phyloP scores from a whole-genome alignment of 2,888 invertebrate genomes.

The Noctua janthe region DNA sequence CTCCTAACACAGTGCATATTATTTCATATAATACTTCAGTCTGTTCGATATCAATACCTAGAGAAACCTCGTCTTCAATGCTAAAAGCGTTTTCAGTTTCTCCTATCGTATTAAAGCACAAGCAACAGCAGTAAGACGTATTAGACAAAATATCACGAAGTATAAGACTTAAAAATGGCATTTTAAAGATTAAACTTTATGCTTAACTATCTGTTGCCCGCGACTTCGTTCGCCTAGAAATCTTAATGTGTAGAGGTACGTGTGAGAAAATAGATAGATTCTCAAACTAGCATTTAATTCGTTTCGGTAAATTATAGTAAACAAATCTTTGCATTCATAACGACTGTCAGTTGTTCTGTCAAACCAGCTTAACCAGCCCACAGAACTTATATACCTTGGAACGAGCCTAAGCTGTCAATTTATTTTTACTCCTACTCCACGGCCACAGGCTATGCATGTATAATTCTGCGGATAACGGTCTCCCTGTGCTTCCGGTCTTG shows the following conservation, averaged over 20 bases:
- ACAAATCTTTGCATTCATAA: background rate
- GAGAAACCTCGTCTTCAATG: slow-evolving; percentile 60
- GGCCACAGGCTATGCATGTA: background rate
- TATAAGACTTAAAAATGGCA: slow-evolving; percentile 36
- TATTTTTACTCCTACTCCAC: background rate
- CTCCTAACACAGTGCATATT: slow-evolving; percentile 55
- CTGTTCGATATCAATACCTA: slow-evolving; percentile 26
- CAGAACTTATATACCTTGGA: too few relatives aligned
- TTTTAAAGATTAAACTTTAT: slow-evolving; percentile 14
- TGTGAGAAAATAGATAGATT: background rate
- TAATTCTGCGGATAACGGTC: background rate
- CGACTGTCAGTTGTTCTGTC: background rate
- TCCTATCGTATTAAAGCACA: slow-evolving; percentile 58
- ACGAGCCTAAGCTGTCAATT: background rate
- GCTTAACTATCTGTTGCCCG: background rate
- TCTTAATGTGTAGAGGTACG: too few relatives aligned
- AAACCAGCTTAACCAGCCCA: background rate
- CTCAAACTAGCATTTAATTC: background rate
- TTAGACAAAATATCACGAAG: slow-evolving; percentile 51
- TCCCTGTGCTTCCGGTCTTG: background rate
- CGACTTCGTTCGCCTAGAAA: background rate
- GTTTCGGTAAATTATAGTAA: background rate
- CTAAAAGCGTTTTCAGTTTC: slow-evolving; percentile 32
- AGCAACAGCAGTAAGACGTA: slow-evolving; percentile 53
- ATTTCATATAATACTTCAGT: slow-evolving; percentile 51